Evolutionary conservation across 2,888 invertebrate species (phyloP).

Genomic region (Parnassius smintheus): DNA sequence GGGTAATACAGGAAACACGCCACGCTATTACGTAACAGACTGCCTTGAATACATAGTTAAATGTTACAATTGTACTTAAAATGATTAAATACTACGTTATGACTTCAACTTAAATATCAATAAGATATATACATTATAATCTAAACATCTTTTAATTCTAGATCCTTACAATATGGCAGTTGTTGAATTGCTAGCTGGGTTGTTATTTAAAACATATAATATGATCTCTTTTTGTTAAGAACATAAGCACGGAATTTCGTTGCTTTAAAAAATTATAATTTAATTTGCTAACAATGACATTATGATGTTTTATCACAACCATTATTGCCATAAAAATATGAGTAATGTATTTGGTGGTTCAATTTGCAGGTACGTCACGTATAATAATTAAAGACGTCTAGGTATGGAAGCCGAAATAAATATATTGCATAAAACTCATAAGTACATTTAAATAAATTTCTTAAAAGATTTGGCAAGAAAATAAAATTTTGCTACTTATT

Average conservation of each 20-base stretch:
- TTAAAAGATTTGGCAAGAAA: slow-evolving; percentile 30
- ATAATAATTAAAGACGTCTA: slow-evolving; percentile 43
- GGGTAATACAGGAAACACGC: not conserved
- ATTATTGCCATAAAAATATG: slow-evolving; percentile 70
- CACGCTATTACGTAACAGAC: slow-evolving; percentile 27
- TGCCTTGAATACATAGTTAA: slow-evolving; percentile 31
- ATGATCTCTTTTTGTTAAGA: slow-evolving; percentile 34
- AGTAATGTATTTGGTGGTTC: slow-evolving; percentile 57
- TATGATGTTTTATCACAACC: slow-evolving; percentile 74
- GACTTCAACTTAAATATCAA: slow-evolving; percentile 72
- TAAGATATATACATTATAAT: slow-evolving; percentile 40
- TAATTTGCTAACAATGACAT: slow-evolving; percentile 49
- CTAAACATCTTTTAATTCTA: slow-evolving; percentile 65
- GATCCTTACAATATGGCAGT: slow-evolving; percentile 79
- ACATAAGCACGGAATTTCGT: slow-evolving; percentile 60
- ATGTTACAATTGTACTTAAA: slow-evolving; percentile 62
- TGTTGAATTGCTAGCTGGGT: slow-evolving; percentile 78
- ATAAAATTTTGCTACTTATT: slow-evolving; percentile 18
- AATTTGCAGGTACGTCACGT: slow-evolving; percentile 63
- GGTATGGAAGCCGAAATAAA: slow-evolving; percentile 23
- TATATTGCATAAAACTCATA: slow-evolving; percentile 21
- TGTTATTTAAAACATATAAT: slow-evolving; percentile 44
- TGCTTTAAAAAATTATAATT: slow-evolving; percentile 42
- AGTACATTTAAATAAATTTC: slow-evolving; percentile 21
- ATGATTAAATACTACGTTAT: slow-evolving; percentile 78